Conservation (phyloP, 2,113 vertebrate genomes). For the Daboia siamensis region DNA sequence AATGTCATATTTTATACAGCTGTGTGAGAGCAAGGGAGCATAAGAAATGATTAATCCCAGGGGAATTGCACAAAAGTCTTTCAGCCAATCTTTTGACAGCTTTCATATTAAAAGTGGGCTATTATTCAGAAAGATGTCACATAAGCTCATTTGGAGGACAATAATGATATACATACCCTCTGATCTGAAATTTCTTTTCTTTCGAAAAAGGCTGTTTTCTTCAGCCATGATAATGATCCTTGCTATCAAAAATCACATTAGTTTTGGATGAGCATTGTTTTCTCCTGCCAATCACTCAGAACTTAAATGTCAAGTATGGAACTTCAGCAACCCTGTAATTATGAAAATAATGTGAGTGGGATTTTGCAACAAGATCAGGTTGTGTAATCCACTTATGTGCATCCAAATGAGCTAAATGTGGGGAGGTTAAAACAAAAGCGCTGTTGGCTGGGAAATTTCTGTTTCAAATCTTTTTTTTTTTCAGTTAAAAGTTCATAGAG, state of each 20-base stretch:
- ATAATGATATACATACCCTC: too few relatives aligned
- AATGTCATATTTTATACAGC: slow-evolving; percentile 5
- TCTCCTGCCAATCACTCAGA: neutral
- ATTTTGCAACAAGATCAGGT: neutral
- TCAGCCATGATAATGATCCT: neutral
- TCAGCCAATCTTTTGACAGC: neutral
- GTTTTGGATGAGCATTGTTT: neutral
- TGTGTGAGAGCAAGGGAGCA: neutral
- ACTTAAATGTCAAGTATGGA: neutral
- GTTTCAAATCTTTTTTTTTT: neutral
- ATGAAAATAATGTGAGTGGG: neutral
- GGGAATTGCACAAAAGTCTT: neutral
- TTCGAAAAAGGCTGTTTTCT: neutral
- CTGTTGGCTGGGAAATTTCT: neutral
- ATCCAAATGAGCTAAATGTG: neutral
- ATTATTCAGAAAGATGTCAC: neutral
- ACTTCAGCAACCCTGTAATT: neutral
- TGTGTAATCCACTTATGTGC: neutral
- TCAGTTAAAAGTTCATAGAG: neutral
- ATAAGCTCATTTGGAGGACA: neutral
- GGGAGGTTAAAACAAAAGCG: neutral
- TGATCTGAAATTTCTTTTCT: neutral
- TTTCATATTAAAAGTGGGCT: slow-evolving; percentile 2
- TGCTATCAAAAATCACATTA: neutral
- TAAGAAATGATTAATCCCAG: slow-evolving; percentile 1